A percentile compares a stretch with the other conserved stretches of the same genome.
Evolutionary conservation across 1,140 invertebrate genomes (phyloP).

Genomic region (Probaryconus sp.): DNA sequence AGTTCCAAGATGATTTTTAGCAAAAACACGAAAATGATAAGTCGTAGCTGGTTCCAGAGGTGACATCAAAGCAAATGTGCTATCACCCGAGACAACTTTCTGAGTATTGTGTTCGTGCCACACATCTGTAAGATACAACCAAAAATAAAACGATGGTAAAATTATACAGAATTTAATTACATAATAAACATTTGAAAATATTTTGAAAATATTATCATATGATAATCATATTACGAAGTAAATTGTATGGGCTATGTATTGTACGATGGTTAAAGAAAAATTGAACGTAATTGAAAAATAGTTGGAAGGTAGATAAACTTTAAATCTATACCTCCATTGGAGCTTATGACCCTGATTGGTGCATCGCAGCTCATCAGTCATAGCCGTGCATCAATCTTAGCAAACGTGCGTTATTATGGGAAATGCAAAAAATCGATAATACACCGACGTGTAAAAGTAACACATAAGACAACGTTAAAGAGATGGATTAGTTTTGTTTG

Average conservation of each 20-base stretch:
- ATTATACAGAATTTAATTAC: conserved; percentile 61
- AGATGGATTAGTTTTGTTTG: conserved; percentile 57
- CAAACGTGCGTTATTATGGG: conserved; percentile 17
- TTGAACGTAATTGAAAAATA: no score
- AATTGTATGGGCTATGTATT: no score
- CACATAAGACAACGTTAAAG: conserved; percentile 59
- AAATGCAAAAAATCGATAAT: conserved; percentile 39
- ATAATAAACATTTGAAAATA: no score
- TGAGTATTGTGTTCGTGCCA: conserved; percentile 80
- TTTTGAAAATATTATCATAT: no score
- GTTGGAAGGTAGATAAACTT: no score
- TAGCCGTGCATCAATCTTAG: conserved; percentile 43
- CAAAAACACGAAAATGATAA: conserved; percentile 83
- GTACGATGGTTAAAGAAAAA: no score
- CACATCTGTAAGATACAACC: conserved; percentile 79
- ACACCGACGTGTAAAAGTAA: conserved; percentile 9
- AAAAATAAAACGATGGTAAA: no score
- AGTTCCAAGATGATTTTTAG: conserved; percentile 83
- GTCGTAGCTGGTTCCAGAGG: conserved; percentile 82
- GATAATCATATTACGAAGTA: no score
- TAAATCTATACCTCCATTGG: no score
- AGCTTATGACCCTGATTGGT: no score
- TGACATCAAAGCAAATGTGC: conserved; percentile 79
- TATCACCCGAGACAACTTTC: conserved; percentile 79
- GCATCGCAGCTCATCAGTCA: conserved; percentile 33